phyloP scores from a whole-genome alignment of 2,888 invertebrate genomes.

The Galerucella calmariensis region DNA sequence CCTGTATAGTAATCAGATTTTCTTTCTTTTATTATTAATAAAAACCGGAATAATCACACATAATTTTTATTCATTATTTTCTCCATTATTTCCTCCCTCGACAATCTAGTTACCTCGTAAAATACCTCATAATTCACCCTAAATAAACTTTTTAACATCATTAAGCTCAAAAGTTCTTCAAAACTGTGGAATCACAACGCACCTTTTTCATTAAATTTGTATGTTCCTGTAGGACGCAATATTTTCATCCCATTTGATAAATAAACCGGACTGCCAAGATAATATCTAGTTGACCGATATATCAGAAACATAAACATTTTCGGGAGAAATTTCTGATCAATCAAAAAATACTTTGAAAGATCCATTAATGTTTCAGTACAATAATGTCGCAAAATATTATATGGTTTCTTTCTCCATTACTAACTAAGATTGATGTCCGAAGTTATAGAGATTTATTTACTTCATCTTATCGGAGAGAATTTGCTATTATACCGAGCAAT shows the following conservation, averaged over 20 bases:
- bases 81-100: not conserved
- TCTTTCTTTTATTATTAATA: not conserved
- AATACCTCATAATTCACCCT: slow-evolving; percentile 27
- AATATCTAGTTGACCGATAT: not conserved
- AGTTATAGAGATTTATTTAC: slow-evolving; percentile 30
- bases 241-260: too few relatives aligned
- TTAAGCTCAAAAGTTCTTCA: slow-evolving; percentile 27
- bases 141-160: slow-evolving; percentile 27
- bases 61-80: not conserved
- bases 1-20: not conserved
- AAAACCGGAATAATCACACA: not conserved
- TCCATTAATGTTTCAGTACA: slow-evolving; percentile 36
- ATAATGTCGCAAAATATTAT: slow-evolving; percentile 38
- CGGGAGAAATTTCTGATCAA: slow-evolving; percentile 32
- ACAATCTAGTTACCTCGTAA: slow-evolving; percentile 20
- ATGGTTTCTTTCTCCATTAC: slow-evolving; percentile 10
- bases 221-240: too few relatives aligned
- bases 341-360: slow-evolving; percentile 31
- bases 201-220: slow-evolving; percentile 23
- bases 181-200: slow-evolving; percentile 21
- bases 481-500: not conserved
- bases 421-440: slow-evolving; percentile 31
- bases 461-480: not conserved
- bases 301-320: slow-evolving; percentile 5
- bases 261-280: too few relatives aligned